Evolutionary conservation across 2,113 vertebrate species (phyloP).

Genomic region (Dromiciops gliroides): DNA sequence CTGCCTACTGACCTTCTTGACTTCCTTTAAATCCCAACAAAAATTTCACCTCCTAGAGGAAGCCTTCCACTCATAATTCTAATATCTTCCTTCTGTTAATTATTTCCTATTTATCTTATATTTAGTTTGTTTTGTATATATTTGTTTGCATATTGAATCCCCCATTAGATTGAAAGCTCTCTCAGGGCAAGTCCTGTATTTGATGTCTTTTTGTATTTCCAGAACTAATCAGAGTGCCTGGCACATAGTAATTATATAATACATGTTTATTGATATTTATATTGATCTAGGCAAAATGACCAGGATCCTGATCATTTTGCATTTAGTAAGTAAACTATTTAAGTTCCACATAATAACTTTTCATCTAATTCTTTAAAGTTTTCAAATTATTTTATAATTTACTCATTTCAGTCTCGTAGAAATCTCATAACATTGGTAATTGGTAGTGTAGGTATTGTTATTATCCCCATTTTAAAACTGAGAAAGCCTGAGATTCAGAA

Average conservation of each 20-base stretch:
- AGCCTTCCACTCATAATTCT: background rate
- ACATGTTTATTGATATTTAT: background rate
- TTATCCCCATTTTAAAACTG: background rate
- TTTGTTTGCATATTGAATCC: background rate
- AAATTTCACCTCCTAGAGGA: background rate
- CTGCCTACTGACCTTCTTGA: background rate
- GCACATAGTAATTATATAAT: background rate
- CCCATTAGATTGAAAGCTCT: background rate
- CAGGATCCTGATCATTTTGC: background rate
- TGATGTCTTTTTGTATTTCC: background rate
- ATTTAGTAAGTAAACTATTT: background rate
- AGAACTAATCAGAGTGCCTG: background rate
- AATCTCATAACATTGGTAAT: background rate
- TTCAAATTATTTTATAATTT: background rate
- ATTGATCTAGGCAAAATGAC: background rate
- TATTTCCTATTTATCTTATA: background rate
- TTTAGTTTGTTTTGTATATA: background rate
- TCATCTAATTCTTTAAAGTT: background rate
- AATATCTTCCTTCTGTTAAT: background rate
- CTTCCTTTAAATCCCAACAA: background rate
- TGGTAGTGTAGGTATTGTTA: background rate
- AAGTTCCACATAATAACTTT: background rate
- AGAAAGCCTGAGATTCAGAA: background rate
- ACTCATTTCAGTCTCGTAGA: background rate
- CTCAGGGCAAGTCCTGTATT: background rate